Evolutionary conservation across 2,888 invertebrate genomes (phyloP).

Genomic region (Loripinus fragilis): DNA sequence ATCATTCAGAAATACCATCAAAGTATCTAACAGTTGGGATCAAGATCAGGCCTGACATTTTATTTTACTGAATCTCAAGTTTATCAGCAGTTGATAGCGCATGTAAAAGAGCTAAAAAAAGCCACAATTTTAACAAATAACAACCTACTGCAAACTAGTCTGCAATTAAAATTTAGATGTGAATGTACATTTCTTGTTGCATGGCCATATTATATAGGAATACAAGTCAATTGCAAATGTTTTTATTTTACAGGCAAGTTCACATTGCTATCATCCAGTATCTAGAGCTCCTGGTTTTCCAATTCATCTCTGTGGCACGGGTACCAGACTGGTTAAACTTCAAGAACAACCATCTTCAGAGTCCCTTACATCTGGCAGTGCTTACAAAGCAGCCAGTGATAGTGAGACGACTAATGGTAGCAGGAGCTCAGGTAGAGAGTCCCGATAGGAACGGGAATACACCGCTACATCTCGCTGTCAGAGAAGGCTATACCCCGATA

Average conservation of each 20-base stretch:
- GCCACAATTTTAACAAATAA: too few species aligned
- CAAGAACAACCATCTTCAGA: slow-evolving; percentile 90
- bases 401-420: slow-evolving; percentile 77
- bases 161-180: too few species aligned
- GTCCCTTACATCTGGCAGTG: slow-evolving; percentile 94
- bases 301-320: slow-evolving; percentile 91
- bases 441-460: slow-evolving; percentile 93
- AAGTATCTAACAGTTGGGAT: too few species aligned
- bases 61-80: too few species aligned
- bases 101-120: too few species aligned
- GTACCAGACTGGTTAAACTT: slow-evolving; percentile 91
- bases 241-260: slow-evolving; percentile 87
- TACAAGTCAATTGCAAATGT: too few species aligned
- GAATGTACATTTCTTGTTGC: too few species aligned
- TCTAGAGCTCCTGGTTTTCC: slow-evolving; percentile 89
- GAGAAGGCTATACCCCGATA: slow-evolving; percentile 88
- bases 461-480: slow-evolving; percentile 92
- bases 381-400: slow-evolving; percentile 87
- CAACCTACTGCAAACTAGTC: too few species aligned
- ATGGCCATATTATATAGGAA: too few species aligned
- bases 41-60: too few species aligned
- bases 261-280: slow-evolving; percentile 93
- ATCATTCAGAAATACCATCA: too few species aligned
- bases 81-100: too few species aligned
- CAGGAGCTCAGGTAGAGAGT: slow-evolving; percentile 88